Evolutionary conservation across 2,113 vertebrate genomes (phyloP).

Genomic region (Anolis sagrei): DNA sequence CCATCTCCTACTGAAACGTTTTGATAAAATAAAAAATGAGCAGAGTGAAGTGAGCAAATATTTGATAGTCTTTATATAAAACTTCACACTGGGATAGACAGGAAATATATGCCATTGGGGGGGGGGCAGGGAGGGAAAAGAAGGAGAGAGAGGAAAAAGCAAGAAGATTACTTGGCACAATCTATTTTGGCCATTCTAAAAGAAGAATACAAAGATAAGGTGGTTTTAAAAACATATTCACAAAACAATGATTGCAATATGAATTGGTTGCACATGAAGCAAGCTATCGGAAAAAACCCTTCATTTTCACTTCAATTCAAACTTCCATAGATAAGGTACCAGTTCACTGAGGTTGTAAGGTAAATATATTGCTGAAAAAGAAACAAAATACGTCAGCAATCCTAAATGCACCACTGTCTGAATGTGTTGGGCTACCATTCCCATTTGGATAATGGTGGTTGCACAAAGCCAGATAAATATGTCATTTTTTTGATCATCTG

Average conservation of each 20-base stretch:
- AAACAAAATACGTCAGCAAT: background rate
- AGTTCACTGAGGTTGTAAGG: background rate
- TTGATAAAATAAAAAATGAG: background rate
- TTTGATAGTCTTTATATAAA: background rate
- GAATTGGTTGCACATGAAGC: background rate
- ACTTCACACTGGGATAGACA: background rate
- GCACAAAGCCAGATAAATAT: no score
- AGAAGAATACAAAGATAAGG: background rate
- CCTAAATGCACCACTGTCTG: no score
- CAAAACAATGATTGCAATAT: background rate
- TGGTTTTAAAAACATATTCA: background rate
- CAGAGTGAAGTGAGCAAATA: background rate
- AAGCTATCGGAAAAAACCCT: background rate
- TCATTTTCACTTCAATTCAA: background rate
- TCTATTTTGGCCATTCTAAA: background rate
- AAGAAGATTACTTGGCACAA: background rate
- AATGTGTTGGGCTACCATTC: no score
- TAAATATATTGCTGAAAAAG: background rate
- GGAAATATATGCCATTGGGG: background rate
- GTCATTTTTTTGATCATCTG: no score
- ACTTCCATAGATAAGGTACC: background rate
- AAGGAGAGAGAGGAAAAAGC: background rate
- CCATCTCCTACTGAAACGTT: background rate
- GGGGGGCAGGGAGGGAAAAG: no score
- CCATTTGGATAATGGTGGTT: no score